Percentiles rank a stretch among this genome's conserved stretches.
Evolutionary conservation across 37 sponge, comb jelly and placozoan species (phyloP).

Genomic region (Dysidea cf. avara): DNA sequence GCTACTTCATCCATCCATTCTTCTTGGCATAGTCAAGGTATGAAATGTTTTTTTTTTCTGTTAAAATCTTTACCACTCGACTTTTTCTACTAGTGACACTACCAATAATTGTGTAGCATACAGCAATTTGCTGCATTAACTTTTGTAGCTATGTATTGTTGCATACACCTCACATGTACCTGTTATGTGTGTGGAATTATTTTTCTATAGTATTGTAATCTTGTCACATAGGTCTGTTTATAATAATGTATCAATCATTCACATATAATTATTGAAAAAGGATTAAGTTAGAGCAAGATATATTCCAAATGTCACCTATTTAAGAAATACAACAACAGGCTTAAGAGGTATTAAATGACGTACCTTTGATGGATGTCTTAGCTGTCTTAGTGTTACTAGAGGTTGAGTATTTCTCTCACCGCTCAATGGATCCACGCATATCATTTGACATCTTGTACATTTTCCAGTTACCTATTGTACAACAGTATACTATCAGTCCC

Average conservation of each 20-base stretch:
- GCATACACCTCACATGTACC: no score
- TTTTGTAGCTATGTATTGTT: no score
- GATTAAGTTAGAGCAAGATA: constrained; percentile 39
- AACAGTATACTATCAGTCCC: background rate
- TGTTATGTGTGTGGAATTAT: no score
- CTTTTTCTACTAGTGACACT: no score
- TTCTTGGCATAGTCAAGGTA: constrained; percentile 23
- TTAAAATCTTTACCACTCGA: background rate
- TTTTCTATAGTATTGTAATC: background rate
- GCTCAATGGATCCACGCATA: constrained; percentile 69
- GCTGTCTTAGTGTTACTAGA: constrained; percentile 46
- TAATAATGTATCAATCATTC: background rate
- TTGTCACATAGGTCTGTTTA: background rate
- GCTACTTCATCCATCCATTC: constrained; percentile 70
- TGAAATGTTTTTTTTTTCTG: background rate
- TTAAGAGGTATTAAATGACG: background rate
- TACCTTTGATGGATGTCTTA: constrained; percentile 58
- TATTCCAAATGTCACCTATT: constrained; percentile 65
- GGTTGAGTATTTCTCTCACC: constrained; percentile 35
- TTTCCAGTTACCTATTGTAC: constrained; percentile 39
- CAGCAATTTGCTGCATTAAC: no score
- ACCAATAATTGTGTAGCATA: no score
- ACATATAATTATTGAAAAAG: background rate
- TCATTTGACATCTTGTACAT: constrained; percentile 75
- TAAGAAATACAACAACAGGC: background rate